Percentiles rank a stretch among this genome's conserved stretches.
phyloP scores from a whole-genome alignment of 2,797 vertebrate genomes.

The Gallinago stenura region DNA sequence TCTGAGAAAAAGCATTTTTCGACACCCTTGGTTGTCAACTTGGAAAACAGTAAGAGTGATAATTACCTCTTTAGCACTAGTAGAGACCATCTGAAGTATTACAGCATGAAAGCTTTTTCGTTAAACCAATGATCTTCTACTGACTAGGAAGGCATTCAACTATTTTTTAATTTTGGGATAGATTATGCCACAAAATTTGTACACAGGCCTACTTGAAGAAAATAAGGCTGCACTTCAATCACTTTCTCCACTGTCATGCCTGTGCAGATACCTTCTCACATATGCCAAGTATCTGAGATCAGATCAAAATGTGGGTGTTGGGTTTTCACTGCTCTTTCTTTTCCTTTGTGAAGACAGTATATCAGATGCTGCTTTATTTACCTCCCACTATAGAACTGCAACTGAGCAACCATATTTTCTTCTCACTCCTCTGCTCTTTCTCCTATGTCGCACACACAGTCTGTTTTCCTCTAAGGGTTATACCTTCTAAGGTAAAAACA shows the following conservation, averaged over 20 bases:
- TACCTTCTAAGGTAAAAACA: background rate
- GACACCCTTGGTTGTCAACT: background rate
- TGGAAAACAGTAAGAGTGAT: background rate
- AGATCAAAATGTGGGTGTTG: background rate
- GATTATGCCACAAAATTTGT: background rate
- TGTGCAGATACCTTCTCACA: background rate
- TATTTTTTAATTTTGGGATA: background rate
- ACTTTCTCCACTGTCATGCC: background rate
- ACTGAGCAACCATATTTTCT: background rate
- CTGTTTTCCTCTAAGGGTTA: background rate
- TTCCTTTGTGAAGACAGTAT: background rate
- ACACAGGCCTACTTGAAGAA: background rate
- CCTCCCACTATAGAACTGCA: background rate
- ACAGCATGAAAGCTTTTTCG: background rate
- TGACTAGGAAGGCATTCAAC: background rate
- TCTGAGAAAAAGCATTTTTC: slow-evolving; percentile 30
- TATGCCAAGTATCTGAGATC: background rate
- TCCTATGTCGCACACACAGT: background rate
- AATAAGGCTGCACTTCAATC: background rate
- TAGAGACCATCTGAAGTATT: background rate
- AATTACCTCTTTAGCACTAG: background rate
- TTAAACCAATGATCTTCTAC: background rate
- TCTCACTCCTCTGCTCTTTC: background rate
- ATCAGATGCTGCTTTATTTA: background rate
- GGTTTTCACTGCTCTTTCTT: background rate